Conservation (phyloP, 2,888 invertebrate species). For the Troides oblongomaculatus region DNA sequence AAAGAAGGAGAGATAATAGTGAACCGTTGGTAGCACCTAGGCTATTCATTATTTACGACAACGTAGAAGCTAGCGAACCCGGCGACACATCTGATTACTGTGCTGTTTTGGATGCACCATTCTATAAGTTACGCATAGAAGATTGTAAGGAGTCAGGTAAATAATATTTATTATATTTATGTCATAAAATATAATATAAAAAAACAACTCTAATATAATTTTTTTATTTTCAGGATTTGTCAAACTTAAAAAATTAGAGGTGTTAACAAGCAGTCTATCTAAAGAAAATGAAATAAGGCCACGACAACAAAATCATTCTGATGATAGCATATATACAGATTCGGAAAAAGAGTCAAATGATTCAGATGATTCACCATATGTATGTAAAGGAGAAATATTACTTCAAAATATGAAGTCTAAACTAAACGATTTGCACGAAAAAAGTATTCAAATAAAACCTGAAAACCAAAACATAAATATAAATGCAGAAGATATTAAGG, state of each 20-base stretch:
- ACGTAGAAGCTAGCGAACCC: slow-evolving; percentile 84
- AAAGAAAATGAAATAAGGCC: slow-evolving; percentile 50
- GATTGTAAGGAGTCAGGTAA: slow-evolving; percentile 71
- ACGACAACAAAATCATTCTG: slow-evolving; percentile 44
- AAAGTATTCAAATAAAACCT: slow-evolving; percentile 8
- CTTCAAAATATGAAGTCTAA: slow-evolving; percentile 53
- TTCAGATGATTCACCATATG: slow-evolving; percentile 58
- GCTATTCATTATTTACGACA: slow-evolving; percentile 85
- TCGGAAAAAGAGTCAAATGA: slow-evolving; percentile 70
- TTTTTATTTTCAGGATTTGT: slow-evolving; percentile 76
- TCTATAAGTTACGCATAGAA: slow-evolving; percentile 82
- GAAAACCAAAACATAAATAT: slow-evolving; percentile 11
- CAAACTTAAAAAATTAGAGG: slow-evolving; percentile 76
- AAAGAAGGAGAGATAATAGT: slow-evolving; percentile 47
- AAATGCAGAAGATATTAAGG: slow-evolving; percentile 35
- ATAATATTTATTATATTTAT: background rate
- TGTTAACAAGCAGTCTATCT: slow-evolving; percentile 63
- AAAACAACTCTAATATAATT: background rate
- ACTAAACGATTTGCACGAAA: slow-evolving; percentile 36
- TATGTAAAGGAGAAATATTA: slow-evolving; percentile 50
- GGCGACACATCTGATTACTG: slow-evolving; percentile 81
- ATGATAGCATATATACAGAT: slow-evolving; percentile 68
- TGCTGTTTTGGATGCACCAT: slow-evolving; percentile 79
- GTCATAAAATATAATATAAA: background rate
- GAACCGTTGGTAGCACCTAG: slow-evolving; percentile 83